Evolutionary conservation across 2,888 invertebrate species (phyloP).

Genomic region (Agonum fuliginosum): DNA sequence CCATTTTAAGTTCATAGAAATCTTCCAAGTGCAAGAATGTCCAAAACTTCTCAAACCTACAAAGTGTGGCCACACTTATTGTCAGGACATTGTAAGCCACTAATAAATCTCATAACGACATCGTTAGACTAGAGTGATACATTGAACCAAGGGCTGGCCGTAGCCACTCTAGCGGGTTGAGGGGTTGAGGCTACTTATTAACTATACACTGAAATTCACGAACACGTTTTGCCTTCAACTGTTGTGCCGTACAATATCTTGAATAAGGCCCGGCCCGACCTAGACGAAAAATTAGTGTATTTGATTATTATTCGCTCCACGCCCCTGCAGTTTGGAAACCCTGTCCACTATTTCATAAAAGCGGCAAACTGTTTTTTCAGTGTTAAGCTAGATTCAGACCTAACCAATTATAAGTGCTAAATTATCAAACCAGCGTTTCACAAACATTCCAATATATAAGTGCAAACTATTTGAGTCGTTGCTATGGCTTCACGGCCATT

Average conservation of each 20-base stretch:
- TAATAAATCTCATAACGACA: conserved; percentile 60
- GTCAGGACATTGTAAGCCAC: conserved; percentile 42
- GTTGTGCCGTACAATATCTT: conserved; percentile 13
- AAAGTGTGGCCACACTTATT: conserved; percentile 46
- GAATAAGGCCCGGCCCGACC: neutral
- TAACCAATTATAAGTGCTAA: no score
- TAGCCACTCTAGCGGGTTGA: no score
- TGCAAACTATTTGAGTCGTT: no score
- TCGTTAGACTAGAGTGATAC: conserved; percentile 55
- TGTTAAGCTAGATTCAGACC: neutral
- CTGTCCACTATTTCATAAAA: neutral
- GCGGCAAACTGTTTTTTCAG: conserved; percentile 34
- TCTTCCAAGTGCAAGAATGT: conserved; percentile 4
- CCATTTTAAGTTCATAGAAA: no score
- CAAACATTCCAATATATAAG: no score
- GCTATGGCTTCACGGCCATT: no score
- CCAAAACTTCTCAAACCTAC: conserved; percentile 5
- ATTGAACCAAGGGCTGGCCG: no score
- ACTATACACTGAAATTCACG: conserved; percentile 56
- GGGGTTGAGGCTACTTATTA: conserved; percentile 45
- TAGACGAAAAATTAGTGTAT: conserved; percentile 51
- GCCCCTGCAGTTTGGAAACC: conserved; percentile 49
- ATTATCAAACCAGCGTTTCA: no score
- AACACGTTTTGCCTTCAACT: conserved; percentile 58
- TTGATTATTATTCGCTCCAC: conserved; percentile 56